Conservation (phyloP, 2,888 invertebrate species). For the Amphipyra tragopoginis region DNA sequence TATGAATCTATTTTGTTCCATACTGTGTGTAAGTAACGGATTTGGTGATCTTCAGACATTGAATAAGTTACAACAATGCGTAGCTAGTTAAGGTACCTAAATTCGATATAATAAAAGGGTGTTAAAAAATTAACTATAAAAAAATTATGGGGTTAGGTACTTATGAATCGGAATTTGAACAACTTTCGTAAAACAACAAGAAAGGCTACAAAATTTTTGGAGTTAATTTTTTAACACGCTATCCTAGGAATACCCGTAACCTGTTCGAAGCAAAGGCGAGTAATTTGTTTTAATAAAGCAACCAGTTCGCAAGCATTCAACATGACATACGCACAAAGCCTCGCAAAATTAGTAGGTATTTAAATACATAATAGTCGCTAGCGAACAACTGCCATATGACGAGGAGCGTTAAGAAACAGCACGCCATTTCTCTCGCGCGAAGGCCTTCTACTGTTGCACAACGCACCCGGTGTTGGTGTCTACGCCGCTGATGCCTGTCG, state of each 20-base stretch:
- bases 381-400: conserved; percentile 80
- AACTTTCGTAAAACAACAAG: too few relatives aligned
- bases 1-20: too few relatives aligned
- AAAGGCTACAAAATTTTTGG: too few relatives aligned
- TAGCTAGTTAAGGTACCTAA: too few relatives aligned
- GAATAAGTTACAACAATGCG: too few relatives aligned
- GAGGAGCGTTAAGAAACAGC: conserved; percentile 81
- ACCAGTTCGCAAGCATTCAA: conserved; percentile 38
- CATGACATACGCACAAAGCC: conserved; percentile 58
- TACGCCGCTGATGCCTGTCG: conserved; percentile 56
- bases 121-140: too few relatives aligned
- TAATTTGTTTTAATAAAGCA: conserved; percentile 58
- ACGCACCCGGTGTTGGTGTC: conserved; percentile 68
- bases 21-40: too few relatives aligned
- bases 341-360: conserved; percentile 71
- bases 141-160: too few relatives aligned
- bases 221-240: too few relatives aligned
- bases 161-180: too few relatives aligned
- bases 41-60: too few relatives aligned
- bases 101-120: background rate
- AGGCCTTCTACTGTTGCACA: conserved; percentile 86
- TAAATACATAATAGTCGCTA: conserved; percentile 64
- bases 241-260: conserved; percentile 8
- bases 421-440: conserved; percentile 83
- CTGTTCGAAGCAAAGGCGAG: conserved; percentile 26